These are phyloP conservation scores for Hedya salicella DNA, from an alignment of 2,888 invertebrate species.

Conservation along the genomic window DNA sequence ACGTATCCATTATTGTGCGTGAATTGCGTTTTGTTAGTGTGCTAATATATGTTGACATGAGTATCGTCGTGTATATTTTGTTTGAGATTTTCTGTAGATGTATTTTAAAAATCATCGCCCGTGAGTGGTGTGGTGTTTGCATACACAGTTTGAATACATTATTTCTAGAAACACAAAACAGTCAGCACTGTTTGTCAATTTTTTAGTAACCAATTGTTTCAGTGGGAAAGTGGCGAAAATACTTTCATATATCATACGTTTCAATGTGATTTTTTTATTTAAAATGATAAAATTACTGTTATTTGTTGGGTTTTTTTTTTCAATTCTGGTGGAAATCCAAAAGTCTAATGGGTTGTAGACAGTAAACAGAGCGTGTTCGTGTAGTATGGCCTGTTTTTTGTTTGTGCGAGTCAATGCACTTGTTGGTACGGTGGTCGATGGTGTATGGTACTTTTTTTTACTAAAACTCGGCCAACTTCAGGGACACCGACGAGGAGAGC, in stretches of 20 bases:
- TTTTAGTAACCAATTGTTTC: neutral
- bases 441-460: neutral
- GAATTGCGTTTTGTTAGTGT: conserved; percentile 3
- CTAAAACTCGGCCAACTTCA: conserved; percentile 45
- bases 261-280: too few relatives aligned
- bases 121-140: conserved; percentile 27
- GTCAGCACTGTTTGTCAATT: neutral
- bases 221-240: too few relatives aligned
- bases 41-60: conserved; percentile 16
- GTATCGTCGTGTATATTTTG: neutral
- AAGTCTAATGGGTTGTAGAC: too few relatives aligned
- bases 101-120: neutral
- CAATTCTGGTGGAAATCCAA: too few relatives aligned
- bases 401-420: too few relatives aligned
- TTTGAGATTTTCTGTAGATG: neutral
- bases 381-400: neutral
- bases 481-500: conserved; percentile 80
- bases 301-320: too few relatives aligned
- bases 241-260: too few relatives aligned
- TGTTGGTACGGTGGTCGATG: too few relatives aligned
- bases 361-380: neutral
- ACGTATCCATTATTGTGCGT: too few relatives aligned
- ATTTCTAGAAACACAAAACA: conserved; percentile 25
- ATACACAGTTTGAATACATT: conserved; percentile 42
- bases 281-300: too few relatives aligned